These are phyloP conservation scores for Cyphomyrmex costatus DNA, from an alignment of 1,140 invertebrate species.

Conservation along the genomic window DNA sequence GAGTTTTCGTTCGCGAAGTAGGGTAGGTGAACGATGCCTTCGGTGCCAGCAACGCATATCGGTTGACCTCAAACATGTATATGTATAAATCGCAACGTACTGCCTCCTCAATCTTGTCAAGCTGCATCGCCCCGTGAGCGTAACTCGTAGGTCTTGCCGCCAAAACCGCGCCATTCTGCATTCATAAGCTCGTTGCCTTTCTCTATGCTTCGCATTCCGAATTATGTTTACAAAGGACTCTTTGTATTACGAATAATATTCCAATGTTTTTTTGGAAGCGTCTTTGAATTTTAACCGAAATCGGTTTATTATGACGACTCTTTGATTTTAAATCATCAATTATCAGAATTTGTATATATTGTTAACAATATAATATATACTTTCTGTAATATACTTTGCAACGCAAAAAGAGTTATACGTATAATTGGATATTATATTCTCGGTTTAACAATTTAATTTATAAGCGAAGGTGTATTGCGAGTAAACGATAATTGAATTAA, in stretches of 20 bases:
- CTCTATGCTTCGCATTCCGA: constrained; percentile 34
- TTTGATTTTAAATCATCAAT: background rate
- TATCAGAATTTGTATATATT: background rate
- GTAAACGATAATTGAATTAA: constrained; percentile 4
- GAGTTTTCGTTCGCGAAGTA: constrained; percentile 46
- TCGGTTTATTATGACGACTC: background rate
- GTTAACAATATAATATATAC: constrained; percentile 9
- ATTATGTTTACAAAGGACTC: constrained; percentile 49
- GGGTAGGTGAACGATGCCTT: constrained; percentile 58
- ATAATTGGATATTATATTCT: background rate
- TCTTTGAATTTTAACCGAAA: constrained; percentile 5
- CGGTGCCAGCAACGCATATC: constrained; percentile 61
- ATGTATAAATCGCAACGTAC: constrained; percentile 83
- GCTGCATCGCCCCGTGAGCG: constrained; percentile 79
- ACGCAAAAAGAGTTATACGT: background rate
- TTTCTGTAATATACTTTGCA: background rate
- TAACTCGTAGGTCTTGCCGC: constrained; percentile 80
- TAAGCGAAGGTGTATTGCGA: background rate
- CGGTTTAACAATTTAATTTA: constrained; percentile 6
- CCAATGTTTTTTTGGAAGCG: background rate
- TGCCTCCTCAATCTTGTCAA: constrained; percentile 84
- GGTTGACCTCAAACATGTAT: constrained; percentile 81
- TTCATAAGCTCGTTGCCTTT: constrained; percentile 77
- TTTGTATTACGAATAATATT: constrained; percentile 2
- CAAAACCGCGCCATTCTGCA: constrained; percentile 81